Evolutionary conservation across 2,113 vertebrate genomes (phyloP).

Genomic region (Zootoca vivipara): DNA sequence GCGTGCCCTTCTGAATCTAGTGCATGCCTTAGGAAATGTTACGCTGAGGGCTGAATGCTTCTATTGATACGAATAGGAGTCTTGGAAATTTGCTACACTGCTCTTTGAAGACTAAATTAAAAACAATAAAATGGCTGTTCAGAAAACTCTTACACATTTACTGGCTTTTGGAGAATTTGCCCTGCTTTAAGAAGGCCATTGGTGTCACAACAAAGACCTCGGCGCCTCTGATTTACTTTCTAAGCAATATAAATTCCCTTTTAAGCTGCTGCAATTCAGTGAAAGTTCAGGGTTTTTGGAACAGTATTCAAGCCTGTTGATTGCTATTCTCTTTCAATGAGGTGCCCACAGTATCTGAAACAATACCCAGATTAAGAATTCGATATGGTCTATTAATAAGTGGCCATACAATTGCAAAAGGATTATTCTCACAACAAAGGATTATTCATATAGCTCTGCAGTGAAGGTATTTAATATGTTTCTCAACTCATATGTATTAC

Average conservation of each 20-base stretch:
- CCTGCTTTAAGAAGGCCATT: not conserved
- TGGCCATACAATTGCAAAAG: slow-evolving; percentile 5
- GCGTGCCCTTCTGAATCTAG: accelerated
- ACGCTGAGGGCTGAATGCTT: not conserved
- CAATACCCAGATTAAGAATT: slow-evolving; percentile 43
- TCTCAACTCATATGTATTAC: not conserved
- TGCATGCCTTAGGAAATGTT: not conserved
- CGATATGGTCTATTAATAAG: accelerated
- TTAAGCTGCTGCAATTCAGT: slow-evolving; percentile 21
- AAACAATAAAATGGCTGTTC: slow-evolving; percentile 7
- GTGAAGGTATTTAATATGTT: slow-evolving; percentile 20
- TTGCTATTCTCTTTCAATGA: slow-evolving; percentile 10
- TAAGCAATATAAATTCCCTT: slow-evolving; percentile 6
- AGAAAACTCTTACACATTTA: not conserved
- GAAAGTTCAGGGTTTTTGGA: not conserved
- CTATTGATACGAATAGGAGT: not conserved
- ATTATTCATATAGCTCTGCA: slow-evolving; percentile 26
- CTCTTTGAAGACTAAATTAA: slow-evolving; percentile 42
- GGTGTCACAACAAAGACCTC: slow-evolving; percentile 11
- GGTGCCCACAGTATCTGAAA: slow-evolving; percentile 13
- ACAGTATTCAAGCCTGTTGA: not conserved
- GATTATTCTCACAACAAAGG: slow-evolving; percentile 5
- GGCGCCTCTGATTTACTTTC: slow-evolving; percentile 30
- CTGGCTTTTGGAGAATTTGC: not conserved
- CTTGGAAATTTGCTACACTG: slow-evolving; percentile 26